A percentile compares a stretch with the other conserved stretches of the same genome.
Evolutionary conservation across 1,140 invertebrate species (phyloP).

Genomic region (Medauroidea extradentata): DNA sequence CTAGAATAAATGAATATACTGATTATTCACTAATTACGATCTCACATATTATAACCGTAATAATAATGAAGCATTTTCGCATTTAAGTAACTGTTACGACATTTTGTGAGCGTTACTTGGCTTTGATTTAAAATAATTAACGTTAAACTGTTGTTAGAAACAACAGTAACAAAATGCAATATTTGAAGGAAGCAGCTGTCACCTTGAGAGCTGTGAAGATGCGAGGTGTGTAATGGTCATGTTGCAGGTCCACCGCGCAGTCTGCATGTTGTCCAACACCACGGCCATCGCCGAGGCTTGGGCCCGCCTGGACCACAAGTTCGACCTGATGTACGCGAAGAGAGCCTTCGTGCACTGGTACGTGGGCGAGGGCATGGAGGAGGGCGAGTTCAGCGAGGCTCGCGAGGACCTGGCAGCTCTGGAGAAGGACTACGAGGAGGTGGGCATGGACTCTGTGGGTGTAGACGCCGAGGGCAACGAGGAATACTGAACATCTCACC

Average conservation of each 20-base stretch:
- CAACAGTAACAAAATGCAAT: too few relatives aligned
- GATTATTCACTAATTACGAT: too few relatives aligned
- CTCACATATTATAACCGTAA: too few relatives aligned
- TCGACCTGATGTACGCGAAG: conserved; percentile 59
- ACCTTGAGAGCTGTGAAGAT: too few relatives aligned
- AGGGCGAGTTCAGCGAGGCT: conserved; percentile 56
- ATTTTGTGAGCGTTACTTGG: too few relatives aligned
- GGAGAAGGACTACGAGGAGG: conserved; percentile 55
- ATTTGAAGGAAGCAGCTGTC: too few relatives aligned
- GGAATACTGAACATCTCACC: neutral
- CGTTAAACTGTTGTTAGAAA: too few relatives aligned
- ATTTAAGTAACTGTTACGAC: too few relatives aligned
- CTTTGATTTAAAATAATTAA: too few relatives aligned
- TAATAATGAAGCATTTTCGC: too few relatives aligned
- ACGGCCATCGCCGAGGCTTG: conserved; percentile 74
- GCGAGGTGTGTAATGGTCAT: conserved; percentile 69
- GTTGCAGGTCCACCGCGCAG: conserved; percentile 81
- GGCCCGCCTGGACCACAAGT: conserved; percentile 75
- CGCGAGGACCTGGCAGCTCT: conserved; percentile 57
- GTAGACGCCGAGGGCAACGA: conserved; percentile 16
- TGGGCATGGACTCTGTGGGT: conserved; percentile 42
- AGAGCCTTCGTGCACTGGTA: conserved; percentile 52
- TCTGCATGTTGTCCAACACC: too few relatives aligned
- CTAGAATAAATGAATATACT: too few relatives aligned
- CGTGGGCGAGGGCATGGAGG: conserved; percentile 55